phyloP scores from a whole-genome alignment of 2,797 vertebrate species.

The Protosalanx chinensis region DNA sequence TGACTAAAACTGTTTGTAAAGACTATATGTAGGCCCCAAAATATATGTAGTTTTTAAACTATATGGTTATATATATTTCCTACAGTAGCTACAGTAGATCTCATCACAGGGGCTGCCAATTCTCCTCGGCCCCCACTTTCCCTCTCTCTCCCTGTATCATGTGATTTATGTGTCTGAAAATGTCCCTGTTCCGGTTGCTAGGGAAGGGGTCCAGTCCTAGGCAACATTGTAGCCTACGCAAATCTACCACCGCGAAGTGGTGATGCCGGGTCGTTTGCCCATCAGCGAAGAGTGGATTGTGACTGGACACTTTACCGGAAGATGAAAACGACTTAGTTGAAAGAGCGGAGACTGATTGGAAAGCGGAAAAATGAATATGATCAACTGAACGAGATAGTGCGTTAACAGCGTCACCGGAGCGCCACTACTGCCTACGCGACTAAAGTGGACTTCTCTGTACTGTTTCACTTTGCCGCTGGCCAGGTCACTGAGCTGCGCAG shows the following conservation, averaged over 20 bases:
- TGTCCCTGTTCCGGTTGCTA: constrained; percentile 63
- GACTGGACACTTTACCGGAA: constrained; percentile 6
- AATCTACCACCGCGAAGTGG: constrained; percentile 48
- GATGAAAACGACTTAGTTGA: background rate
- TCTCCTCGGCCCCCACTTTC: background rate
- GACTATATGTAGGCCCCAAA: background rate
- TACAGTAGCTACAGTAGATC: too few relatives aligned
- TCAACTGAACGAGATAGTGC: constrained; percentile 6
- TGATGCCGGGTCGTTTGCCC: constrained; percentile 18
- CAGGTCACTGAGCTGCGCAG: constrained; percentile 53
- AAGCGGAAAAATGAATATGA: background rate
- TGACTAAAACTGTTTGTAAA: too few relatives aligned
- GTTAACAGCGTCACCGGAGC: constrained; percentile 42
- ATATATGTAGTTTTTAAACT: background rate
- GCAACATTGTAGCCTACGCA: constrained; percentile 49
- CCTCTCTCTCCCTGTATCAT: constrained; percentile 34
- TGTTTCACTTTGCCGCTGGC: constrained; percentile 56
- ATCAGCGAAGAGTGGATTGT: background rate
- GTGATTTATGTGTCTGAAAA: constrained; percentile 55
- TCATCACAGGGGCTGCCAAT: too few relatives aligned
- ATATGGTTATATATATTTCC: background rate
- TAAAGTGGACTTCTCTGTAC: constrained; percentile 44
- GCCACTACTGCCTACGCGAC: background rate
- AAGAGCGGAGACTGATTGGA: background rate
- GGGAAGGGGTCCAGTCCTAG: constrained; percentile 43